phyloP scores from a whole-genome alignment of 2,797 vertebrate species.

The Tokudaia tokunoshimensis region DNA sequence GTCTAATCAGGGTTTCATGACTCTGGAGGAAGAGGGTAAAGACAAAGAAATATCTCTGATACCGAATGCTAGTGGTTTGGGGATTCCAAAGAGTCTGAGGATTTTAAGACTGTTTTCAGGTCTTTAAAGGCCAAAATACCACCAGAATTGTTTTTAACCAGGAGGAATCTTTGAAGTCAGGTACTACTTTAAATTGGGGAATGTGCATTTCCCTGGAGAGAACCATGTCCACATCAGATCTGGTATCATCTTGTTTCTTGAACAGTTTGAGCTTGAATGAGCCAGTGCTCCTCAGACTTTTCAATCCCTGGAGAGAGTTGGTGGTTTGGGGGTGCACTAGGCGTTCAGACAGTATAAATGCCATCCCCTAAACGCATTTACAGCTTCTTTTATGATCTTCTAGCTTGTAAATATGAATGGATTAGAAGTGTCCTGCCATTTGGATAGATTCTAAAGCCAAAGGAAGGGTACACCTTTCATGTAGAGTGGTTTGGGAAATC shows the following conservation, averaged over 20 bases:
- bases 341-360: background rate
- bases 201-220: background rate
- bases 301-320: background rate
- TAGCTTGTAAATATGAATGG: background rate
- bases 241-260: background rate
- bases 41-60: background rate
- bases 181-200: background rate
- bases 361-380: background rate
- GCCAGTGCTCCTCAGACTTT: background rate
- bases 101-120: background rate
- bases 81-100: background rate
- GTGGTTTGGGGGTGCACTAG: too few relatives aligned
- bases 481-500: background rate
- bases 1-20: background rate
- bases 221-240: background rate
- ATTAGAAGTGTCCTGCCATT: background rate
- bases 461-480: background rate
- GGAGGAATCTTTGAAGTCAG: background rate
- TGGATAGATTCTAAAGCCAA: background rate
- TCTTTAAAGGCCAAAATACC: background rate
- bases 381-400: background rate
- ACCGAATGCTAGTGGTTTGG: background rate
- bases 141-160: background rate
- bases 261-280: background rate
- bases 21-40: background rate